Base-by-base conservation (phyloP, 2,888 invertebrate genomes). In the Rugalucina vietnamica region DNA sequence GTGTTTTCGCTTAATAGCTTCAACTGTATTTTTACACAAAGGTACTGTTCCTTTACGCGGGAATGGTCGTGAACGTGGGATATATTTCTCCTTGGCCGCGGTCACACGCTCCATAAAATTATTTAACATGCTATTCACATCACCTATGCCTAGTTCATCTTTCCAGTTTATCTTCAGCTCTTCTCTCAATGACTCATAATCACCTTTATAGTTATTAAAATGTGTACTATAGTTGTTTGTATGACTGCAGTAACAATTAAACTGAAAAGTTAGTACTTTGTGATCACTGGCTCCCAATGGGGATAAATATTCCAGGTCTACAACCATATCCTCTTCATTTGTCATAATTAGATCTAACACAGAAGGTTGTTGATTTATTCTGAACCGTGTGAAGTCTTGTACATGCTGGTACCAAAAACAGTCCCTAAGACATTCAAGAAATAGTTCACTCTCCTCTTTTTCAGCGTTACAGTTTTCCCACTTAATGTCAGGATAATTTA, bases 211-310 rank as follows among this genome's bases (percentile, higher is more conserved):
- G 69, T 76, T 71, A 27, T 69, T 57, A 8, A 12, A 29, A 37
- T 18, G 43, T 43, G 24, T 32, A 29, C 8, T 24, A 18, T 18
- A 29, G 8, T 21, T 24, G 4, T 18, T 32, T 18, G 4, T 43
- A 70, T 76, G 57, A 12, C 34, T 39, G 24, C 37, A 75, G 21
- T 57, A 76, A 29, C 65, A 81, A 21, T 37, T 81, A 29, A 73
- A 80, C 37, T 76, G 4, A 36, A 76, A 81, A 24, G 29, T 54
- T 5, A 81, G 49, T 14, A 76, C 72, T 24, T 34, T 24, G 39
- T 82, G 82, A 43, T 82, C 78, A 75, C 78, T 78, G 12, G 72
- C 39, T 54, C 75, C 82, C 29, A 82, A 39, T 27, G 78, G 78
- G 8, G 36, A 37, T 1, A 49, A 12, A 14, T 71, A 27, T 18